Evolutionary conservation across 2,888 invertebrate genomes (phyloP), one percentile per base, ranked within the genome.

Genomic region (Scaptomyza caliginosa): DNA sequence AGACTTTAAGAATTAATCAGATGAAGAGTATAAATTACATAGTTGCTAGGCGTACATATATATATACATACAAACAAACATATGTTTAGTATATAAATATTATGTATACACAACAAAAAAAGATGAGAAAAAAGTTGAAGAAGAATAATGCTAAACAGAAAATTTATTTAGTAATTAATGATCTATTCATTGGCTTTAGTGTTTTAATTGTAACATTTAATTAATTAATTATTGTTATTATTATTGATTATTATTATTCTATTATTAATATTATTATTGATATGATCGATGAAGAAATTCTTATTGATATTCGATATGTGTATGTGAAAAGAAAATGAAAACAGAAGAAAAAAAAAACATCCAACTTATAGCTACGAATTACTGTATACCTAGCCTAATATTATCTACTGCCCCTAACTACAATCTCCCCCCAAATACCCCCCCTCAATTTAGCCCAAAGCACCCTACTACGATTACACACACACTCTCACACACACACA

Each of bases 121-220:
- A 28, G n/a, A n/a, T n/a, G n/a, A n/a, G n/a, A n/a, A n/a, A n/a
- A n/a, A n/a, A n/a, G n/a, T n/a, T n/a, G n/a, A n/a, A n/a, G n/a
- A n/a, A n/a, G n/a, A n/a, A n/a, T n/a, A 19, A 40, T 26, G 24
- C 49, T 32, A 32, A 45, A 16, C 40, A 60, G 34, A 46, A 51
- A 59, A 49, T 32, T 67, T 76, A 66, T 65, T 42, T 77, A 72
- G 67, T 71, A 76, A 78, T 56, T 74, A 73, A 69, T 83, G 80
- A 84, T 84, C 78, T 78, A 86, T 82, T 86, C 85, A 86, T 88
- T 87, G 80, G 82, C 84, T 75, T 86, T 82, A 89, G 80, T 86
- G 86, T 86, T 89, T 80, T 88, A 89, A 84, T 79, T 89, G 74
- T 88, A 89, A 83, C 72, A 75, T 77, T 84, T 83, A 77, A 67